Conservation (phyloP, 2,113 vertebrate genomes). For the Puntigrus tetrazona region DNA sequence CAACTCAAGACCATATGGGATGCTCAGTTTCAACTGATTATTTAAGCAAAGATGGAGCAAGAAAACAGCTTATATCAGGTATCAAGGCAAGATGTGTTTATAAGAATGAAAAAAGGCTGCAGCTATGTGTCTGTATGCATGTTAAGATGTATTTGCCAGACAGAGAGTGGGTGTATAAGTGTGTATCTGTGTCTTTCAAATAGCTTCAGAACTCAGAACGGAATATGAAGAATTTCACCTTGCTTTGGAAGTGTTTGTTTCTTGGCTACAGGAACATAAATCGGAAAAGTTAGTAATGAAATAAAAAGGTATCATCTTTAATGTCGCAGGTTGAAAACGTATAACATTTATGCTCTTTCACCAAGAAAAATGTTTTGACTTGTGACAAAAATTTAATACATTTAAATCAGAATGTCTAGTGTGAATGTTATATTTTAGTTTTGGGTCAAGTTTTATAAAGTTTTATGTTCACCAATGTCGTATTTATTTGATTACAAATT, state of each 20-base stretch:
- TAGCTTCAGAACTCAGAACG: background rate
- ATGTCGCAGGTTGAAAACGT: background rate
- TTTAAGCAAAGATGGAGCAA: background rate
- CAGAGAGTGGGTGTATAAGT: constrained; percentile 3
- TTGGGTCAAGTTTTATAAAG: no score
- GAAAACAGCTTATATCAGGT: background rate
- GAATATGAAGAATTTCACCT: background rate
- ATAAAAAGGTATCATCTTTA: background rate
- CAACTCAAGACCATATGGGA: constrained; percentile 31
- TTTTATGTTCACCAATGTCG: no score
- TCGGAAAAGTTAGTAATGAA: background rate
- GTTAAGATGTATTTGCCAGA: constrained; percentile 26
- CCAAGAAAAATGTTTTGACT: no score
- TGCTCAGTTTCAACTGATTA: constrained; percentile 17
- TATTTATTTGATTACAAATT: no score
- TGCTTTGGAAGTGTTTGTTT: background rate
- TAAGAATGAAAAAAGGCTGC: background rate
- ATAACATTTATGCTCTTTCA: background rate
- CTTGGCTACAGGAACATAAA: background rate
- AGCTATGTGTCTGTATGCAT: constrained; percentile 16
- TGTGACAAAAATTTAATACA: no score
- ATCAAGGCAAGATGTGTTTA: constrained; percentile 8
- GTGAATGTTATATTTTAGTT: no score
- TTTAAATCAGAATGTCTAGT: no score
- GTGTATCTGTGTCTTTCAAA: background rate